Percentiles rank a stretch among this genome's conserved stretches.
phyloP scores from a whole-genome alignment of 2,797 vertebrate genomes.

The Liparis tanakae region DNA sequence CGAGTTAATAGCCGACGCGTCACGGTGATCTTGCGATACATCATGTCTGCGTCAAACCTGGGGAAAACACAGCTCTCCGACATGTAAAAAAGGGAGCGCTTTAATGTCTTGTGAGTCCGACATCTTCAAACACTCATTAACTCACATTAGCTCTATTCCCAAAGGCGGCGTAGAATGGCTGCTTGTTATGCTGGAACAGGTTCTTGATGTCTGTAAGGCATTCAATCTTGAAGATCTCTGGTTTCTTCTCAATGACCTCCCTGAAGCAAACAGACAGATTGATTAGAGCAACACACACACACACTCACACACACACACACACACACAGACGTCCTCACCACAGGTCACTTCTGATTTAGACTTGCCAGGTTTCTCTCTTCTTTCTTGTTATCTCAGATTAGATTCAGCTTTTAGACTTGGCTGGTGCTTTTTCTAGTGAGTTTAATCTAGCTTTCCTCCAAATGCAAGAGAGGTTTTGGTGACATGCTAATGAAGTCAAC shows the following conservation, averaged over 20 bases:
- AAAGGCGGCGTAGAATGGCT: constrained; percentile 98
- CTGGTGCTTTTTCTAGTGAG: no score
- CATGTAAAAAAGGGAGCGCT: constrained; percentile 22
- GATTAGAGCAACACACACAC: constrained; percentile 35
- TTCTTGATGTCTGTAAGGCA: constrained; percentile 99
- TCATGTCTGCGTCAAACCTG: constrained; percentile 29
- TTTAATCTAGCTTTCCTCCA: no score
- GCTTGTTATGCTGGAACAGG: constrained; percentile 91
- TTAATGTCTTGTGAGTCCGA: constrained; percentile 45
- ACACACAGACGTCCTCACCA: constrained; percentile 11
- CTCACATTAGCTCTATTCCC: constrained; percentile 98
- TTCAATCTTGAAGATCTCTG: constrained; percentile 98
- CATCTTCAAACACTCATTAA: constrained; percentile 70
- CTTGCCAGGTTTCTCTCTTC: neutral
- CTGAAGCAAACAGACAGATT: constrained; percentile 74
- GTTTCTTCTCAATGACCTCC: constrained; percentile 99
- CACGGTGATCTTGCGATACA: constrained; percentile 34
- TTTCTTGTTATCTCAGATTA: neutral
- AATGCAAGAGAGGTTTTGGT: no score
- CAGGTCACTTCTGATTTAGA: constrained; percentile 8
- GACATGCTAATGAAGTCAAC: neutral
- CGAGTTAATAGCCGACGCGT: constrained; percentile 46
- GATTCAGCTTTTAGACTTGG: neutral
- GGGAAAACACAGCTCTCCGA: constrained; percentile 30
- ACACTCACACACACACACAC: no score